These are phyloP conservation scores for Diadophis punctatus DNA, from an alignment of 2,113 vertebrate species.

Conservation along the genomic window DNA sequence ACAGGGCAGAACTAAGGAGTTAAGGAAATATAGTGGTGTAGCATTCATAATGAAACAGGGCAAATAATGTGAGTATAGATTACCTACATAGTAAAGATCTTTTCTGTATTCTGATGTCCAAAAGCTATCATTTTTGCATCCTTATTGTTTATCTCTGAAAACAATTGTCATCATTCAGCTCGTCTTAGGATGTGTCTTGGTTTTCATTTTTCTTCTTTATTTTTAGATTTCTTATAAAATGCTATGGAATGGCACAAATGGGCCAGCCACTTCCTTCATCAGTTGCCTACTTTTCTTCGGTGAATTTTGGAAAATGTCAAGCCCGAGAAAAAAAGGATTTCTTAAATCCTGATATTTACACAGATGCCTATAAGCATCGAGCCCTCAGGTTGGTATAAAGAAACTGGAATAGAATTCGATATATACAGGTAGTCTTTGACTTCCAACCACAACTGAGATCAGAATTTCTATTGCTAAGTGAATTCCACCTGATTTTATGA, in stretches of 20 bases:
- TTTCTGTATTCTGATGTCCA: neutral
- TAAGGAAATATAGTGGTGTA: neutral
- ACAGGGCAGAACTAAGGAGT: neutral
- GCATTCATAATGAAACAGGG: neutral
- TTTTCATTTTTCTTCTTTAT: neutral
- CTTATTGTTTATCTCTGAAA: neutral
- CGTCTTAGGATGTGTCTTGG: neutral
- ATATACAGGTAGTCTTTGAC: neutral
- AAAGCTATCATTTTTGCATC: neutral
- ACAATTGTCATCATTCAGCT: neutral
- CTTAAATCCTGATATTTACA: slow-evolving; percentile 65
- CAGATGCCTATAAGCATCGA: slow-evolving; percentile 61
- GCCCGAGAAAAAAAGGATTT: slow-evolving; percentile 66
- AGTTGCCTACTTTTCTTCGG: slow-evolving; percentile 60
- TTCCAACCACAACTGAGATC: no score
- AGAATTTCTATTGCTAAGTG: neutral
- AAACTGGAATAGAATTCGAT: rapidly evolving
- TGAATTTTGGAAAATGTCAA: slow-evolving; percentile 45
- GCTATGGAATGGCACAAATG: slow-evolving; percentile 45
- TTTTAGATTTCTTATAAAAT: slow-evolving; percentile 75
- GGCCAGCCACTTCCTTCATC: slow-evolving; percentile 61
- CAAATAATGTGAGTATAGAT: neutral
- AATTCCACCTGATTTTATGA: no score
- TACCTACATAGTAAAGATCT: neutral
- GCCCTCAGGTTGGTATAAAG: slow-evolving; percentile 64